Evolutionary conservation across 1,140 invertebrate species (phyloP).

Genomic region (Drosophila neocordata): DNA sequence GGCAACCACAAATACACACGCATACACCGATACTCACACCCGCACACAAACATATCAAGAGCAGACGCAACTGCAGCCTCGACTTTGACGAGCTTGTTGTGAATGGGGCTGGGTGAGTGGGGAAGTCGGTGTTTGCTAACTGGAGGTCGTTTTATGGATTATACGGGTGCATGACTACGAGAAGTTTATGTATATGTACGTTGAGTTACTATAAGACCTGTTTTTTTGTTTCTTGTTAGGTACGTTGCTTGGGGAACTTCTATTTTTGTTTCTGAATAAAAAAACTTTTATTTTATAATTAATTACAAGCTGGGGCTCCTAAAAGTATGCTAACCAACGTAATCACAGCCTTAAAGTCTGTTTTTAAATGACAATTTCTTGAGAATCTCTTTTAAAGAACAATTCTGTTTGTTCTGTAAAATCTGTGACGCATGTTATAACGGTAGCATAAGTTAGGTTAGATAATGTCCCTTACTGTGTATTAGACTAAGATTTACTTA

Average conservation of each 20-base stretch:
- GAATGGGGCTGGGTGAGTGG: not conserved
- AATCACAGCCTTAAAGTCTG: too few relatives aligned
- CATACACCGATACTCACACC: slow-evolving; percentile 8
- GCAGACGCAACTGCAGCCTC: slow-evolving; percentile 36
- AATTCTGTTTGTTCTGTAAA: too few relatives aligned
- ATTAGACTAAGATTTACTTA: slow-evolving; percentile 56
- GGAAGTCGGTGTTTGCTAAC: not conserved
- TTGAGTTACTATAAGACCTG: slow-evolving; percentile 11
- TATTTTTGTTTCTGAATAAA: not conserved
- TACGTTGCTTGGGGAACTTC: not conserved
- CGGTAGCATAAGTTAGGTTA: not conserved
- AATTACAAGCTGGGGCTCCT: too few relatives aligned
- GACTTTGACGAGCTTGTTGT: slow-evolving; percentile 50
- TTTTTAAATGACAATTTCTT: not conserved
- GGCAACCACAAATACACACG: slow-evolving; percentile 42
- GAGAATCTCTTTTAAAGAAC: not conserved
- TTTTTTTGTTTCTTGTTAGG: not conserved
- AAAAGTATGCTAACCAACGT: too few relatives aligned
- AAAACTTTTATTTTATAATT: too few relatives aligned
- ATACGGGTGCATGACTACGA: slow-evolving; percentile 26
- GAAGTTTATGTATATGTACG: slow-evolving; percentile 8
- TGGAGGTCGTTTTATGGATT: slow-evolving; percentile 21
- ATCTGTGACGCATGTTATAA: not conserved
- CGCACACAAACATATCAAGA: slow-evolving; percentile 5
- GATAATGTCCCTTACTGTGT: not conserved